Percentiles rank a stretch among this genome's conserved stretches.
Evolutionary conservation across 2,797 vertebrate species (phyloP).

Genomic region (Alcedo atthis): DNA sequence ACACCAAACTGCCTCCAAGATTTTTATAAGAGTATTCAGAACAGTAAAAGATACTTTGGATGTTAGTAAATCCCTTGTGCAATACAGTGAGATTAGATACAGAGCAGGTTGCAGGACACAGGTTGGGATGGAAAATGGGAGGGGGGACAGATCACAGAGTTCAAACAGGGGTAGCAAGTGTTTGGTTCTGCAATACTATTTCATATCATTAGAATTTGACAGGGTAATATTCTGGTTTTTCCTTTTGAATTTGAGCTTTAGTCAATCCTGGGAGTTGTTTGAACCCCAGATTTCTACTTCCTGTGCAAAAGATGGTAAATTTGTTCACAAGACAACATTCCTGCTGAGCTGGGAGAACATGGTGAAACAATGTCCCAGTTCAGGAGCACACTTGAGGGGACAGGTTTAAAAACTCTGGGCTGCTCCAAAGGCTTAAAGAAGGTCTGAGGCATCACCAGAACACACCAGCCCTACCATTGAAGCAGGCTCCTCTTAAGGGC

Average conservation of each 20-base stretch:
- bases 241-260: neutral
- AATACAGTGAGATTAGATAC: conserved; percentile 58
- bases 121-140: neutral
- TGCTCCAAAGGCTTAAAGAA: neutral
- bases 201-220: neutral
- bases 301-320: neutral
- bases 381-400: neutral
- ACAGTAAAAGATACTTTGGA: conserved; percentile 56
- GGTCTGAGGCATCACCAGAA: neutral
- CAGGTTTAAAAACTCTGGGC: neutral
- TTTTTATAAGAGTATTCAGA: conserved; percentile 71
- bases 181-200: neutral
- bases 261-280: neutral
- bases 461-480: neutral
- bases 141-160: rapidly evolving
- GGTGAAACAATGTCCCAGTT: neutral
- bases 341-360: neutral
- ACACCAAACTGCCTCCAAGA: conserved; percentile 59
- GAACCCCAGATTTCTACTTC: neutral
- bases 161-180: neutral
- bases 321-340: neutral
- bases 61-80: conserved; percentile 74
- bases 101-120: neutral
- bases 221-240: neutral
- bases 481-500: neutral